These are phyloP conservation scores for Hypolimnas misippus DNA, from an alignment of 2,888 invertebrate species.

Conservation along the genomic window DNA sequence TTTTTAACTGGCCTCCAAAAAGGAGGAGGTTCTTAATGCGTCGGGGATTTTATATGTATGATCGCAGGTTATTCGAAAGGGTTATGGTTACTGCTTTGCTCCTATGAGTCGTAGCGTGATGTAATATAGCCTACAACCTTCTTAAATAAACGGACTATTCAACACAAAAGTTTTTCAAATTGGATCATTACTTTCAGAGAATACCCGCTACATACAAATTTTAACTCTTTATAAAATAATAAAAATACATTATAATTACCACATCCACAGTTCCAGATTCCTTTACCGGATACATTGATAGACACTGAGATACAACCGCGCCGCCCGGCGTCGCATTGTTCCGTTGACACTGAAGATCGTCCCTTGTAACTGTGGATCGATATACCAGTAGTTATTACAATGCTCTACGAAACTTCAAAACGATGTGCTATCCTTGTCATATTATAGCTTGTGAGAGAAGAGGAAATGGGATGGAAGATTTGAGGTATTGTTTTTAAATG, in stretches of 20 bases:
- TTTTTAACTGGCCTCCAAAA: too few species aligned
- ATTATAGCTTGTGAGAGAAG: too few species aligned
- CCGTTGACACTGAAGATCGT: conserved; percentile 25
- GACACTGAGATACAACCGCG: conserved; percentile 58
- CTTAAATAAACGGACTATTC: too few species aligned
- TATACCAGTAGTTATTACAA: conserved; percentile 12
- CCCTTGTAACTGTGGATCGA: conserved; percentile 18
- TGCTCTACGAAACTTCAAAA: conserved; percentile 8
- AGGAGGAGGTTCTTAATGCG: too few species aligned
- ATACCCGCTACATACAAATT: neutral
- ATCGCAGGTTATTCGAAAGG: too few species aligned
- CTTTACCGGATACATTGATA: conserved; percentile 58
- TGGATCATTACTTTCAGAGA: too few species aligned
- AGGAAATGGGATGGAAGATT: neutral
- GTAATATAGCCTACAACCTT: too few species aligned
- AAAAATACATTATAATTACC: conserved; percentile 6
- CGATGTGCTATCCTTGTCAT: conserved; percentile 4
- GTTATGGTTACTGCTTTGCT: too few species aligned
- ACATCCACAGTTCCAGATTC: conserved; percentile 38
- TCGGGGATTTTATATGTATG: too few species aligned
- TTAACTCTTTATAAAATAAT: neutral
- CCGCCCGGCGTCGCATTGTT: conserved; percentile 56
- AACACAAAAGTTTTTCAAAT: too few species aligned
- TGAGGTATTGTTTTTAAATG: neutral
- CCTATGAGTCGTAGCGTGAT: too few species aligned